Evolutionary conservation across 2,797 vertebrate genomes (phyloP), one percentile per base, ranked within the genome.

Genomic region (Neosilurus hyrtlii): DNA sequence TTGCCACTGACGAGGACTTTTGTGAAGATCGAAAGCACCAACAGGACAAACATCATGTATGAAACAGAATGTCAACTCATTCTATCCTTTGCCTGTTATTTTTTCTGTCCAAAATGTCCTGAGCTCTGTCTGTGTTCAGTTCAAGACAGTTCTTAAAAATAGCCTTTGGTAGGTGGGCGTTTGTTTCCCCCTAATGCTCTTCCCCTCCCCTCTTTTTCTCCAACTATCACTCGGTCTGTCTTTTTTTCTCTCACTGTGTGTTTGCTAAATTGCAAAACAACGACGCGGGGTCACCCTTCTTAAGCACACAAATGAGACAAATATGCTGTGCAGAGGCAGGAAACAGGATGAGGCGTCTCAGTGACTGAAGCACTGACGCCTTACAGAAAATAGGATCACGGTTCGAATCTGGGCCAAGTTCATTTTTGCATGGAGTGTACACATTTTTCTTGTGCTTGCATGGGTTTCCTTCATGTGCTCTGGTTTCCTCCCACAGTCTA

Each of bases 221-320:
- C 63, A 30, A 20, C 72, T 51, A 22, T 6, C 71, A 49, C 15
- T 22, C 57, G n/a, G n/a, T n/a, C n/a, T n/a, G n/a, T n/a, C n/a
- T n/a, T 49, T 11, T 73, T 26, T 74, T 68, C 7, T 18, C 52
- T 57, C 24, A n/a, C 3, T 37, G 26, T 24, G 35, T 52, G 51
- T 70, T 24, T 59, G 14, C 70, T 37, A 80, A 80, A 71, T 80
- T 71, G 66, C 30, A 68, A 26, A 73, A 81, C 37, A 30, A 51
- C 18, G 9, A 43, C n/a, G 22, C 79, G 43, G 30, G 56, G 22
- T 61, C 56, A 63, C 22, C 56, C 30, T 14, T 65, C 52, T 51
- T 80, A 54, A 61, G 15, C 16, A 72, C n/a, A 49, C 37, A 62
- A 51, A 22, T 61, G 37, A 71, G 16, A 71, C 79, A 72, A 71